phyloP scores from a whole-genome alignment of 2,113 vertebrate species.

The Myodes glareolus region DNA sequence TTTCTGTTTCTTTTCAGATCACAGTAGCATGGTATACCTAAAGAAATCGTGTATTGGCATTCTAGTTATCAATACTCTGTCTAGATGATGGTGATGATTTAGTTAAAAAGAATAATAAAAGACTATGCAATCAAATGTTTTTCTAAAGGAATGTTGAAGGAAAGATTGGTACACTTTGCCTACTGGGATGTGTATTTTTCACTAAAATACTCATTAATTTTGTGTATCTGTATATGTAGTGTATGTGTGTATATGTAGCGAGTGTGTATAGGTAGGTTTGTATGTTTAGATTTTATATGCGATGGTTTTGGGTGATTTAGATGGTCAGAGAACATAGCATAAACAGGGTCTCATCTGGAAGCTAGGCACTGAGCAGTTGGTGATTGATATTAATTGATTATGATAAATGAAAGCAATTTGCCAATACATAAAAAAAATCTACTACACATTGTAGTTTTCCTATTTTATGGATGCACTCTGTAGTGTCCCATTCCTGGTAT shows the following conservation, averaged over 20 bases:
- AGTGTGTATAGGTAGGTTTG: background rate
- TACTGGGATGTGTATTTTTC: background rate
- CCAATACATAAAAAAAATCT: constrained; percentile 40
- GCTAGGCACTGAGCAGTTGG: background rate
- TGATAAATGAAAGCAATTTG: background rate
- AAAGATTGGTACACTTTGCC: background rate
- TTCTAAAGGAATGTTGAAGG: background rate
- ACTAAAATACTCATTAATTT: background rate
- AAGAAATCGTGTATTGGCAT: background rate
- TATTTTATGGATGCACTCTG: background rate
- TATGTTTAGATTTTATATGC: background rate
- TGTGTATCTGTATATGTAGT: too few relatives aligned
- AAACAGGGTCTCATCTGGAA: background rate
- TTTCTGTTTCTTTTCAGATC: background rate
- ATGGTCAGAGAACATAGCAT: background rate
- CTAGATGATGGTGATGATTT: background rate
- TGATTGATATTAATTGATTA: background rate
- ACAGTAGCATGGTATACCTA: background rate
- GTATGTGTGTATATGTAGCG: too few relatives aligned
- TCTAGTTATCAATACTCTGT: background rate
- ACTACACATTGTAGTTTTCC: background rate
- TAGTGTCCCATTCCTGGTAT: background rate
- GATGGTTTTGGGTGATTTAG: background rate
- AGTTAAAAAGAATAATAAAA: background rate
- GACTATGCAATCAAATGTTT: background rate